Evolutionary conservation across 2,797 vertebrate genomes (phyloP).

Genomic region (Intellagama lesueurii): DNA sequence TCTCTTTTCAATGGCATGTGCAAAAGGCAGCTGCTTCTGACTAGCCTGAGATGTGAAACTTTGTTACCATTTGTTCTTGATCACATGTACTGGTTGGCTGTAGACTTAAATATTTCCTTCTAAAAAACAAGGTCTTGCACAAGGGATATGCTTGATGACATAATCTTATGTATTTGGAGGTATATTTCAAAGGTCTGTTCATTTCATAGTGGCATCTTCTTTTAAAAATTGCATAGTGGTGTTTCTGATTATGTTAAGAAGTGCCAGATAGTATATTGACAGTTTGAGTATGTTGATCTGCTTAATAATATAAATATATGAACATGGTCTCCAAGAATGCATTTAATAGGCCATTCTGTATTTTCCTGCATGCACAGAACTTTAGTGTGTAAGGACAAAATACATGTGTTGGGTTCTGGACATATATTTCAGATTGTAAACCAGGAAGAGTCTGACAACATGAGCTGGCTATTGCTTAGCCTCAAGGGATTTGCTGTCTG

Average conservation of each 20-base stretch:
- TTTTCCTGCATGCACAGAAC: not conserved
- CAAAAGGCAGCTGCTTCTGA: slow-evolving; percentile 3
- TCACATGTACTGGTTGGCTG: not conserved
- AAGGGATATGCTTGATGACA: not conserved
- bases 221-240: not conserved
- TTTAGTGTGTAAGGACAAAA: not conserved
- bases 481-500: not conserved
- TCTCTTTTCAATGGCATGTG: not conserved
- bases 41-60: not conserved
- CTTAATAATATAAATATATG: not conserved
- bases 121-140: not conserved
- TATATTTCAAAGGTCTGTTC: not conserved
- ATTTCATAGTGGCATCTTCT: not conserved
- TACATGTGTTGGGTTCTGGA: not conserved
- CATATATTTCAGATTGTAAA: not conserved
- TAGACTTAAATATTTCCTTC: not conserved
- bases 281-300: too few species aligned
- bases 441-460: not conserved
- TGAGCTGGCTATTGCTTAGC: not conserved
- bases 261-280: not conserved
- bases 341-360: not conserved
- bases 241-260: not conserved
- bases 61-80: not conserved
- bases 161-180: not conserved
- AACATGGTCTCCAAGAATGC: not conserved